Evolutionary conservation across 2,888 invertebrate genomes (phyloP).

Genomic region (Tinea semifulvella): DNA sequence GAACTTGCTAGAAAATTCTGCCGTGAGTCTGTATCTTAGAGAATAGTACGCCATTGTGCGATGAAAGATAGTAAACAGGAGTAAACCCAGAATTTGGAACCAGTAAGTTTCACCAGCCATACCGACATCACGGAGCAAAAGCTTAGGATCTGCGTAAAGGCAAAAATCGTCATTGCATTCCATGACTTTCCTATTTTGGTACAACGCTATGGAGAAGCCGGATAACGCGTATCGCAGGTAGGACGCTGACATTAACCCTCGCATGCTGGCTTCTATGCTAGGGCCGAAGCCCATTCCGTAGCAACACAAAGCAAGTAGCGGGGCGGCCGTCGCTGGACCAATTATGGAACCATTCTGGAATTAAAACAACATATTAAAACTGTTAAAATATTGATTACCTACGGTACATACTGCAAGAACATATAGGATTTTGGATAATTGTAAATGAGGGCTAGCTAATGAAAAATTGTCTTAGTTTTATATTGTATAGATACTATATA

Average conservation of each 20-base stretch:
- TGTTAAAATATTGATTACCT: too few relatives aligned
- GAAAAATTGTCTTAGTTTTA: too few relatives aligned
- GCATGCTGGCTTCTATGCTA: conserved; percentile 61
- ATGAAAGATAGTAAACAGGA: conserved; percentile 64
- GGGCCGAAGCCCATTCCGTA: conserved; percentile 72
- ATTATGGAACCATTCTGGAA: conserved; percentile 70
- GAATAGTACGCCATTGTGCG: conserved; percentile 63
- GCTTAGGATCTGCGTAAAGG: conserved; percentile 65
- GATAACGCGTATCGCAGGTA: conserved; percentile 76
- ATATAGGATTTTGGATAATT: neutral
- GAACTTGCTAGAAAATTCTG: conserved; percentile 64
- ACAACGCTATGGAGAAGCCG: conserved; percentile 68
- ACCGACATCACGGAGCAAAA: conserved; percentile 73
- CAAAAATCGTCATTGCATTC: conserved; percentile 67
- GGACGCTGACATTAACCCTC: conserved; percentile 61
- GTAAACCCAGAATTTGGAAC: conserved; percentile 65
- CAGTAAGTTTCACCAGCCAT: conserved; percentile 57
- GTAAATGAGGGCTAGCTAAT: neutral
- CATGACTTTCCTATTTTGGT: conserved; percentile 65
- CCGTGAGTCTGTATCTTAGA: conserved; percentile 64
- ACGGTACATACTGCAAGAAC: too few relatives aligned
- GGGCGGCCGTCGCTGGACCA: conserved; percentile 64
- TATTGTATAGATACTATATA: too few relatives aligned
- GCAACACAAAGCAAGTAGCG: conserved; percentile 64
- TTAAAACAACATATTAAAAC: conserved; percentile 16